A percentile compares a stretch with the other conserved stretches of the same genome.
phyloP scores from a whole-genome alignment of 2,797 vertebrate species.

The Austrolebias charrua region DNA sequence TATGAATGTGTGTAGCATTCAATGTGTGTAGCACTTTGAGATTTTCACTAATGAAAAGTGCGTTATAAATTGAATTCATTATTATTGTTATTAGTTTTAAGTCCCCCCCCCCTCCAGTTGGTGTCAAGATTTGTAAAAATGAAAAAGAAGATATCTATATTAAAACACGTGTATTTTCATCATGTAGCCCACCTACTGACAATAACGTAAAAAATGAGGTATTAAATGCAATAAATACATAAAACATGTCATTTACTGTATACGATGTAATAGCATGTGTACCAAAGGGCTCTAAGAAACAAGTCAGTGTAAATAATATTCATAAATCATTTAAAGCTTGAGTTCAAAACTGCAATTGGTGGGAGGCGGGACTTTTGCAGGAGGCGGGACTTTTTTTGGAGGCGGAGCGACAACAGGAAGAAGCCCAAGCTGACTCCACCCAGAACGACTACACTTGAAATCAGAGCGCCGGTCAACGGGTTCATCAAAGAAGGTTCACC shows the following conservation, averaged over 20 bases:
- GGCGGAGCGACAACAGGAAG: conserved; percentile 82
- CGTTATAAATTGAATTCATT: too few species aligned
- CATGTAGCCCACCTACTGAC: not conserved
- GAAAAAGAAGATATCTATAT: not conserved
- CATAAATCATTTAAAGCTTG: conserved; percentile 82
- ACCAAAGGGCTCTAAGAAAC: not conserved
- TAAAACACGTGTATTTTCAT: not conserved
- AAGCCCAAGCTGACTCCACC: conserved; percentile 85
- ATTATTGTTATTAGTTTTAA: too few species aligned
- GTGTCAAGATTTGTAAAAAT: not conserved
- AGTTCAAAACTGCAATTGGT: conserved; percentile 79
- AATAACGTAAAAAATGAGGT: conserved; percentile 75
- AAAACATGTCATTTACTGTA: conserved; percentile 33
- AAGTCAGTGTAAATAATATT: not conserved
- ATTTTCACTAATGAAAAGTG: too few species aligned
- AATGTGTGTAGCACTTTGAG: too few species aligned
- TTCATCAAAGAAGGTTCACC: conserved; percentile 77
- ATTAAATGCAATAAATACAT: conserved; percentile 71
- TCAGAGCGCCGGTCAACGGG: conserved; percentile 85
- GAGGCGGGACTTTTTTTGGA: conserved; percentile 83
- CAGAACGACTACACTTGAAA: conserved; percentile 88
- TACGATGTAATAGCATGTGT: conserved; percentile 16
- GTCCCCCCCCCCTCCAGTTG: too few species aligned
- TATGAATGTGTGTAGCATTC: too few species aligned
- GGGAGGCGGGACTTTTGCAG: conserved; percentile 69